Evolutionary conservation across 2,113 vertebrate genomes (phyloP), one percentile per base, ranked within the genome.

Genomic region (Bambusicola thoracicus): DNA sequence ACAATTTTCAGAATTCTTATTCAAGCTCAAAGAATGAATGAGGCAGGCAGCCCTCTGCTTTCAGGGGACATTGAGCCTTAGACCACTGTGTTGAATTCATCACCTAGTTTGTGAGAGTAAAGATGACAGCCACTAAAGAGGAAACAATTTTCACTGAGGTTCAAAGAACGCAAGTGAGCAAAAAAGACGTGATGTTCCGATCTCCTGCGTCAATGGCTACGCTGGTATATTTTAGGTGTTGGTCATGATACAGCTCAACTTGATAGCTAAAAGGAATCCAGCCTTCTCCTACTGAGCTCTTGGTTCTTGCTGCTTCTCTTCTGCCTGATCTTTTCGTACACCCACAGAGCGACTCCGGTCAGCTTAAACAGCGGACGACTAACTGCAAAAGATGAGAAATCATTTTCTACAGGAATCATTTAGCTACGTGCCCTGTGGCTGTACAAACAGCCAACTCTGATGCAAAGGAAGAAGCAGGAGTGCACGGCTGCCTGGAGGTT

Each of bases 331-430:
- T 80, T 95, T 85, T 41, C 49, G 67, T 58, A 63, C 63, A 89
- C 78, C 66, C 85, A 73, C 1, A 0, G 72, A 34, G 56, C 88
- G 92, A 85, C 73, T 92, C 80, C 43, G 75, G 73, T 92, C 85
- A 94, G 79, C 67, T 6, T 2, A 91, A 62, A 13, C 79, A 92
- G 85, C 79, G 83, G 82, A 81, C 16, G 0, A 88, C 62, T 88
- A 92, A 63, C 85, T 43, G 59, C 1, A 3, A 70, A 91, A 86
- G 76, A 91, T 68, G 67, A 94, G 79, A 94, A 94, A 49, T 68
- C 51, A 38, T 86, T 88, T 87, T 59, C 73, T 63, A 59, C 68
- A 24, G 0, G 56, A 81, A 81, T 70, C 87, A 81, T 68, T 29
- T 22, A 8, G 44, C 72, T 55, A 55, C 30, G 65, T 90, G 82